Evolutionary conservation across 1,140 invertebrate genomes (phyloP), one percentile per base, ranked within the genome.

Genomic region (Palaemon carinicauda): DNA sequence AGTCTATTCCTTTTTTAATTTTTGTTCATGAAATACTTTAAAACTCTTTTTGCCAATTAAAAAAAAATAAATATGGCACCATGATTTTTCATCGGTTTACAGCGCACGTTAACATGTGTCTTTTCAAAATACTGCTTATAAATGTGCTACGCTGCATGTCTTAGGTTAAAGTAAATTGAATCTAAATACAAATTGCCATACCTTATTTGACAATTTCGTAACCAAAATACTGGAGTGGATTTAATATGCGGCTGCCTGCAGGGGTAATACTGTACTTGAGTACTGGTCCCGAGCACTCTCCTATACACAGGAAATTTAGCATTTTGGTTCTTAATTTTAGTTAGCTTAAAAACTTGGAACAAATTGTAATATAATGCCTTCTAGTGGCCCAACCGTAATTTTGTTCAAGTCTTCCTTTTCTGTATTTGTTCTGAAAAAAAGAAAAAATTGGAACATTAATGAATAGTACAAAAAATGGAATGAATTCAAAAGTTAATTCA

Each of bases 351-450:
- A 41, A 56, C 51, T 50, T 19, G 82, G 82, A 52, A 84, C 82
- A 24, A 84, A 84, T 29, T 77, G 71, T 33, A 84, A 50, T 33
- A 84, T 74, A 19, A 84, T 27, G n/a, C 82, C 82, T 41, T 84
- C 73, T 12, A 21, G 15, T n/a, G 82, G 82, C 19, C 29, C 21
- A 60, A 84, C 54, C 21, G 12, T 4, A 73, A 84, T 74, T 9
- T n/a, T 31, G 27, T 50, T 33, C 51, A 84, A 24, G 19, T 84
- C 73, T 41, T 31, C 27, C 5, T 31, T 31, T 15, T 54, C 82
- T 65, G 77, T 21, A 21, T 77, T 41, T 19, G n/a, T 27, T 41
- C 82, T 84, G 82, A 29, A 51, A 53, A 50, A 7, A 53, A 60
- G 27, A 7, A 53, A 60, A 60, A 15, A 78, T 27, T 24, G 15